These are phyloP conservation scores for Cosmorhoe ocellata DNA, from an alignment of 2,888 invertebrate species.

Conservation along the genomic window DNA sequence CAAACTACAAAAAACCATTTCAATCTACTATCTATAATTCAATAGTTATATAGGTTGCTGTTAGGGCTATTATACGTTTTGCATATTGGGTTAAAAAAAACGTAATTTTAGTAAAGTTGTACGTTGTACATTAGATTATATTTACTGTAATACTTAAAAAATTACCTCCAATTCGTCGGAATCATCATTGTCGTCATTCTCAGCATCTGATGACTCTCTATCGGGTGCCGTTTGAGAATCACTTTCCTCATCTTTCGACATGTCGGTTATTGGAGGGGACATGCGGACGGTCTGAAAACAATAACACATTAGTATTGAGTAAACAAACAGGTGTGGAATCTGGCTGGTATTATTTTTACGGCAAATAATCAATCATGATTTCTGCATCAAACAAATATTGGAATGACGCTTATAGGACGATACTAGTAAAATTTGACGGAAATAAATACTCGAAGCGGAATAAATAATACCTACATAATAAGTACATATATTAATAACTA, in stretches of 20 bases:
- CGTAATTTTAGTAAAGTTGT: no score
- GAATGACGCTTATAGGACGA: no score
- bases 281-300: conserved; percentile 45
- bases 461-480: no score
- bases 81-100: not conserved
- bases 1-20: not conserved
- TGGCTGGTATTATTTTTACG: not conserved
- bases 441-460: no score
- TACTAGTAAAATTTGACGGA: no score
- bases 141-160: not conserved
- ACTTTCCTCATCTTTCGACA: conserved; percentile 52
- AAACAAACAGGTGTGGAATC: no score
- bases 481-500: no score
- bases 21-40: conserved; percentile 4
- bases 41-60: conserved; percentile 16
- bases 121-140: no score
- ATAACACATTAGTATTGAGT: conserved; percentile 1
- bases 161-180: conserved; percentile 85
- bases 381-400: no score
- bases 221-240: conserved; percentile 61
- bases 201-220: conserved; percentile 81
- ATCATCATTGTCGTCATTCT: conserved; percentile 85
- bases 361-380: no score
- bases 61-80: conserved; percentile 12
- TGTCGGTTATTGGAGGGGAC: conserved; percentile 44